Conservation (phyloP, 2,888 invertebrate genomes). For the Cheiracanthium punctorium region DNA sequence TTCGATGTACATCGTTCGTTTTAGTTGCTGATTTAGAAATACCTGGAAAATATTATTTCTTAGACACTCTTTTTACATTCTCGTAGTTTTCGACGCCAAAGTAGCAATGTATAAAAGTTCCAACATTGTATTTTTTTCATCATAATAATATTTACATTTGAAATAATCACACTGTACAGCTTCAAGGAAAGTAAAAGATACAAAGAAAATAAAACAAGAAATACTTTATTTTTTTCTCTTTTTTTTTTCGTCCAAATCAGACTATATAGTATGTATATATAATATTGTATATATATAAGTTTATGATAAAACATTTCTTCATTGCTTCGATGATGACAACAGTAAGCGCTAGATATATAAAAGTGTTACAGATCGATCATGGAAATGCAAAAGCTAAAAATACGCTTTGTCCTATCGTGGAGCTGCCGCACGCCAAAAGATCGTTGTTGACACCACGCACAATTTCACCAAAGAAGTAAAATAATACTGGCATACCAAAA, state of each 20-base stretch:
- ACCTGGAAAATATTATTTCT: too few relatives aligned
- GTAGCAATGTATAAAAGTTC: too few relatives aligned
- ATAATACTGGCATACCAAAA: background rate
- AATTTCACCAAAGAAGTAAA: constrained; percentile 7
- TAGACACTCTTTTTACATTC: too few relatives aligned
- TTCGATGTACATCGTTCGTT: too few relatives aligned
- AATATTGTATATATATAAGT: constrained; percentile 56
- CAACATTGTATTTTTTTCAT: too few relatives aligned
- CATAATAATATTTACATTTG: too few relatives aligned
- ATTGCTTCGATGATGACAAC: constrained; percentile 54
- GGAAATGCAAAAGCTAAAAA: constrained; percentile 65
- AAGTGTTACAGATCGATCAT: constrained; percentile 53
- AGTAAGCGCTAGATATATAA: constrained; percentile 66
- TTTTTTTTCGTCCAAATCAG: constrained; percentile 62
- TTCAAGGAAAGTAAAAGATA: too few relatives aligned
- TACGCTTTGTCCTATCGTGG: constrained; percentile 43
- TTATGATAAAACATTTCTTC: constrained; percentile 58
- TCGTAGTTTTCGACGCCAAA: too few relatives aligned
- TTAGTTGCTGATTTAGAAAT: too few relatives aligned
- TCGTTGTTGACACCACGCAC: constrained; percentile 1
- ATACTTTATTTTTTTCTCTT: constrained; percentile 69
- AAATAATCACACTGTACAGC: too few relatives aligned
- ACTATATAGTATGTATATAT: constrained; percentile 65
- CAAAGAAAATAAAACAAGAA: constrained; percentile 45
- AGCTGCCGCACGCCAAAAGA: constrained; percentile 40